Evolutionary conservation across 2,797 vertebrate genomes (phyloP).

Genomic region (Decapterus maruadsi): DNA sequence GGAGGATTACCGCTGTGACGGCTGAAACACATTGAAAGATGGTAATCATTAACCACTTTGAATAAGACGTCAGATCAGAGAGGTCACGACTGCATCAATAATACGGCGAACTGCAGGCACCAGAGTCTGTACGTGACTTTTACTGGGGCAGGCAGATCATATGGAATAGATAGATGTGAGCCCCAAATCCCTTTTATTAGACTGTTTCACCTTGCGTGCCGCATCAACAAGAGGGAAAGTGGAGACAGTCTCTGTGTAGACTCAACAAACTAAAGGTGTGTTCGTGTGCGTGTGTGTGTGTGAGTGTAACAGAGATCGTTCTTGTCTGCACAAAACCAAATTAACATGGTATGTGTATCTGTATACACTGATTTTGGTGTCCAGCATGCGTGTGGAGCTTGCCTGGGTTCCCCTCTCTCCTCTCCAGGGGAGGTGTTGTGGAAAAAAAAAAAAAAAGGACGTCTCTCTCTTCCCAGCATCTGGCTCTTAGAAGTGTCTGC

Average conservation of each 20-base stretch:
- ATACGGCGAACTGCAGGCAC: slow-evolving; percentile 46
- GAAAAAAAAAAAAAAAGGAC: slow-evolving; percentile 77
- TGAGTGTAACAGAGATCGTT: slow-evolving; percentile 44
- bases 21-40: slow-evolving; percentile 71
- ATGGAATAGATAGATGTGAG: slow-evolving; percentile 78
- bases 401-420: slow-evolving; percentile 49
- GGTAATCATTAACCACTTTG: slow-evolving; percentile 76
- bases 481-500: slow-evolving; percentile 85
- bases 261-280: slow-evolving; percentile 65
- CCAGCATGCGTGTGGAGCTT: slow-evolving; percentile 67
- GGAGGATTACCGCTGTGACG: slow-evolving; percentile 50
- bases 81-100: slow-evolving; percentile 70
- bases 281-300: slow-evolving; percentile 66
- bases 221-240: slow-evolving; percentile 54
- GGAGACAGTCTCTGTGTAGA: slow-evolving; percentile 67
- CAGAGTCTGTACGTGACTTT: slow-evolving; percentile 70
- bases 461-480: slow-evolving; percentile 83
- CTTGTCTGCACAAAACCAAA: slow-evolving; percentile 47
- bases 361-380: slow-evolving; percentile 49
- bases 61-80: slow-evolving; percentile 75
- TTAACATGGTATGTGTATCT: slow-evolving; percentile 59
- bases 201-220: slow-evolving; percentile 67
- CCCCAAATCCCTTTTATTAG: slow-evolving; percentile 70
- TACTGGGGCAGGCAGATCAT: slow-evolving; percentile 75
- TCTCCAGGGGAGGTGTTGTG: slow-evolving; percentile 75